phyloP scores from a whole-genome alignment of 2,888 invertebrate species.

The Orthonychiurus folsomi region DNA sequence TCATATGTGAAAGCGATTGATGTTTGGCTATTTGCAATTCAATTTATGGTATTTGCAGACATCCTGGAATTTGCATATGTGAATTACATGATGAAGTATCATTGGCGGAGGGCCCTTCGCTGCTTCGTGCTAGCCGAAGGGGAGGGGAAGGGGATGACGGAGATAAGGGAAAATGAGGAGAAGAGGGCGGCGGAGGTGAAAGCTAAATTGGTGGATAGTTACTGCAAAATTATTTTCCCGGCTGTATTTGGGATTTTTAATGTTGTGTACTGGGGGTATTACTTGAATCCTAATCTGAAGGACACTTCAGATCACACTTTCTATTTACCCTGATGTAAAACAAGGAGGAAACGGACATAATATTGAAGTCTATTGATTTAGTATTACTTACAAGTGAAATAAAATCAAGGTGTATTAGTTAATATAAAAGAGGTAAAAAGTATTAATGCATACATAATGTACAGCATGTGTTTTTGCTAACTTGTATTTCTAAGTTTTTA shows the following conservation, averaged over 20 bases:
- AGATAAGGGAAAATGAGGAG: constrained; percentile 14
- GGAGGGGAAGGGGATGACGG: constrained; percentile 3
- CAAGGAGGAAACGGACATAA: too few relatives aligned
- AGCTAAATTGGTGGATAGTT: constrained; percentile 22
- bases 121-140: background rate
- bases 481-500: too few relatives aligned
- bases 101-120: constrained; percentile 1
- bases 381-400: too few relatives aligned
- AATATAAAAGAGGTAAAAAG: too few relatives aligned
- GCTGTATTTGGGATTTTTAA: constrained; percentile 25
- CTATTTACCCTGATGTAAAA: too few relatives aligned
- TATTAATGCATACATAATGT: too few relatives aligned
- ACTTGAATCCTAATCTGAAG: too few relatives aligned
- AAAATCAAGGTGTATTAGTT: too few relatives aligned
- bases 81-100: constrained; percentile 43
- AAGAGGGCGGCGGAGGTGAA: constrained; percentile 10
- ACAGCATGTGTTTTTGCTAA: too few relatives aligned
- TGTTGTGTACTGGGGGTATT: too few relatives aligned
- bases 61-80: constrained; percentile 50
- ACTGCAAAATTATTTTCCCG: constrained; percentile 27
- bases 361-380: too few relatives aligned
- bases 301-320: too few relatives aligned
- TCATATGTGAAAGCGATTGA: constrained; percentile 50
- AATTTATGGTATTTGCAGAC: constrained; percentile 50
- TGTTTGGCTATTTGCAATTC: constrained; percentile 44